Percentiles rank a stretch among this genome's conserved stretches.
These are phyloP conservation scores for Smutsia gigantea DNA, from an alignment of 2,797 vertebrate species.

Conservation along the genomic window DNA sequence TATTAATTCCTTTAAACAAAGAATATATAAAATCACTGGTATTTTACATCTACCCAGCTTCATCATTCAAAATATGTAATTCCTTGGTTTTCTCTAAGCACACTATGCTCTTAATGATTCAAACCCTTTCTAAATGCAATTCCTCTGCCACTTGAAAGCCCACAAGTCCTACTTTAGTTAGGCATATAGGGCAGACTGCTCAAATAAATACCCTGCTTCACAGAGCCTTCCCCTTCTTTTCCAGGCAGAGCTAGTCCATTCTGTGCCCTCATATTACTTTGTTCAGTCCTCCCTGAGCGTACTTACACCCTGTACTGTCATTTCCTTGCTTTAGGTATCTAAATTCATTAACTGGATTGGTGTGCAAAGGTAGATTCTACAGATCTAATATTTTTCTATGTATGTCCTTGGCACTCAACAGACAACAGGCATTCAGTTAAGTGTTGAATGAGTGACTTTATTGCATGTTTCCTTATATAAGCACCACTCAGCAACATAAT, in stretches of 20 bases:
- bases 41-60: background rate
- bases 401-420: background rate
- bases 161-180: background rate
- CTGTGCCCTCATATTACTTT: background rate
- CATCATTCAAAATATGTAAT: background rate
- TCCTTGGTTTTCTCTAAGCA: background rate
- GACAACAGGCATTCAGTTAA: slow-evolving; percentile 10
- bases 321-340: background rate
- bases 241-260: background rate
- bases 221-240: background rate
- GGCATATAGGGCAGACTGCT: background rate
- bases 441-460: slow-evolving; percentile 53
- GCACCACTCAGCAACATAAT: slow-evolving; percentile 45
- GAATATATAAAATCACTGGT: background rate
- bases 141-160: background rate
- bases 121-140: background rate
- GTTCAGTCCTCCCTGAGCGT: background rate
- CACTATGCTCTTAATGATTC: background rate
- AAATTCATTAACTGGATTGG: background rate
- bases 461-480: slow-evolving; percentile 61
- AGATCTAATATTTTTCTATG: background rate
- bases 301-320: background rate
- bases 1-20: slow-evolving; percentile 14
- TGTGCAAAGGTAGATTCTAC: background rate
- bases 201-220: background rate